Evolutionary conservation across 2,797 vertebrate species (phyloP).

Genomic region (Rousettus madagascariensis): DNA sequence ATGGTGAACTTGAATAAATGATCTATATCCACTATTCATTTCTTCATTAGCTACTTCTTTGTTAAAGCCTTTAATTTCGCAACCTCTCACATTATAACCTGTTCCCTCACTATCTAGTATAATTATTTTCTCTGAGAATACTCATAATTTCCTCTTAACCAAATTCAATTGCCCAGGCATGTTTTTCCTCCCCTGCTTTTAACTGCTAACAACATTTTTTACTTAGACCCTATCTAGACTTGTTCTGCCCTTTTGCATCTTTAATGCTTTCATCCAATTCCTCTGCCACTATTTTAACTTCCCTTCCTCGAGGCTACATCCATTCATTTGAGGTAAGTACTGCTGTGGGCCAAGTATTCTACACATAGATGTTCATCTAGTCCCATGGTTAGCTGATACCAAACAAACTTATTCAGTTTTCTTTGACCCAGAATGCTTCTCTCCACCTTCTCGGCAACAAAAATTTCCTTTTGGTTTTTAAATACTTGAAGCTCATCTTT

Average conservation of each 20-base stretch:
- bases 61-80: not conserved
- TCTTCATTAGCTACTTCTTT: not conserved
- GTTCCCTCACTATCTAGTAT: not conserved
- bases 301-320: not conserved
- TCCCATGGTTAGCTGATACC: not conserved
- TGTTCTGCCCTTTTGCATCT: not conserved
- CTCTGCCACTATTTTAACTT: not conserved
- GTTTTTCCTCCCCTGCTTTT: not conserved
- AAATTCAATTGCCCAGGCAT: not conserved
- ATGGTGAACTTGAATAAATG: not conserved
- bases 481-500: not conserved
- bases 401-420: not conserved
- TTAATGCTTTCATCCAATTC: not conserved
- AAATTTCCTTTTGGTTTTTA: not conserved
- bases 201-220: not conserved
- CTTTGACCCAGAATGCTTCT: not conserved
- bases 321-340: not conserved
- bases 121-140: not conserved
- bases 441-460: not conserved
- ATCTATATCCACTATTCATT: not conserved
- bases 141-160: not conserved
- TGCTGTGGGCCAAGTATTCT: not conserved
- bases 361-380: not conserved
- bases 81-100: not conserved
- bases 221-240: not conserved